phyloP scores from a whole-genome alignment of 2,888 invertebrate genomes.

The Odontocerum albicorne region DNA sequence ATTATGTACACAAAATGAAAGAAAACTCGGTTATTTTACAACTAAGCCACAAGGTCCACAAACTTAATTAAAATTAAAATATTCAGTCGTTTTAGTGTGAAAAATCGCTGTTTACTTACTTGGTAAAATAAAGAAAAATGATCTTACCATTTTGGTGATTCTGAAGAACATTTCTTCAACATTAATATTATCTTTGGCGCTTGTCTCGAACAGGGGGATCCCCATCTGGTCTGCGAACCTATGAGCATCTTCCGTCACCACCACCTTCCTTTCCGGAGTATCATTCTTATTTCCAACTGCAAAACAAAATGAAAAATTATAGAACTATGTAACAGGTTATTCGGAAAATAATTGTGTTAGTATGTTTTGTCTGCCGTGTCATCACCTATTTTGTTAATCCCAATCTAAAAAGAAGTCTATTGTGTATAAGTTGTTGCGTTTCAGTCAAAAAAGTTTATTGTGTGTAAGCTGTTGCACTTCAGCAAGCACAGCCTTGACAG shows the following conservation, averaged over 20 bases:
- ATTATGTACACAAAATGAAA: too few relatives aligned
- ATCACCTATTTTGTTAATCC: too few relatives aligned
- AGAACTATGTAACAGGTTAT: too few relatives aligned
- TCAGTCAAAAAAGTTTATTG: too few relatives aligned
- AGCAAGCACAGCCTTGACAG: too few relatives aligned
- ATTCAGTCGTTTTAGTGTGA: neutral
- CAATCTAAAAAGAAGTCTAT: too few relatives aligned
- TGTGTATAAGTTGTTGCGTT: too few relatives aligned
- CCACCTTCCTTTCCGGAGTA: conserved; percentile 92
- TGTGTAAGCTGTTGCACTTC: too few relatives aligned
- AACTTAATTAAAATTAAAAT: neutral
- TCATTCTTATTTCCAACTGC: conserved; percentile 98
- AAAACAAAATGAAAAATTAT: too few relatives aligned
- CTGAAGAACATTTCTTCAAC: conserved; percentile 94
- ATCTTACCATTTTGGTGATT: conserved; percentile 62
- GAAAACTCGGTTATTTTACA: too few relatives aligned
- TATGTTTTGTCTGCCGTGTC: too few relatives aligned
- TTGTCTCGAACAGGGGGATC: conserved; percentile 96
- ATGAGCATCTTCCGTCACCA: conserved; percentile 95
- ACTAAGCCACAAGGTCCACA: neutral
- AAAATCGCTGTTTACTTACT: neutral
- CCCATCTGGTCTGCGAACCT: conserved; percentile 97
- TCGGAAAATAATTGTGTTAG: too few relatives aligned
- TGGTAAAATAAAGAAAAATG: neutral
- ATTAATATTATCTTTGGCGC: conserved; percentile 98